Base-by-base conservation (phyloP, 2,113 vertebrate species). In the Oenanthe oenanthe region DNA sequence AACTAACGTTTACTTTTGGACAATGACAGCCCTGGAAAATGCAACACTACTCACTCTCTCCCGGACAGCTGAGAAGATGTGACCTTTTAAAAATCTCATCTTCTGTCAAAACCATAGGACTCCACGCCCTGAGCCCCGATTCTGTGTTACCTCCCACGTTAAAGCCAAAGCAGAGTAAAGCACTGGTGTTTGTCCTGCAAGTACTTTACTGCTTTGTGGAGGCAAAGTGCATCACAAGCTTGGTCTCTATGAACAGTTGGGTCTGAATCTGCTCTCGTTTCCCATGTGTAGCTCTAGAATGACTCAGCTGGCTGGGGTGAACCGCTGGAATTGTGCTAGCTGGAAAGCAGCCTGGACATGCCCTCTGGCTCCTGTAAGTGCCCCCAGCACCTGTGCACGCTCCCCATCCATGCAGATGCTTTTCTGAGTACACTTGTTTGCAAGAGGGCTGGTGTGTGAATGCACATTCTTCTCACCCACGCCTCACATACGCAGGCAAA, bases 401-500 rank as follows among this genome's bases (percentile, higher is more conserved):
- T 71, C 73, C 6, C 0, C 12, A 3, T 48, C 84, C 73, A 0
- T 40, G 58, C 21, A 45, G 77, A 26, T 40, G 68, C 45, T 74
- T 71, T 56, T 70, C 75, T 12, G 6, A 60, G 50, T n/a, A 4
- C 18, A 3, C 76, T 92, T 60, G 76, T 92, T 72, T 83, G 92
- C 81, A 53, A 56, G 71, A 7, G 2, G 63, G 45, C 76, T 61
- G 76, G 19, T 14, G 73, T 60, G 21, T 72, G 75, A 90, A 67
- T 38, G 76, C 85, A 31, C 62, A 9, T 84, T 88, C 90, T 93
- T 66, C 68, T 95, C 72, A 42, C 54, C 61, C 66, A 1, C 53
- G 61, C 73, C 83, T 80, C 93, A 53, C 77, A 38, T 82, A 43
- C 34, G 42, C 92, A 79, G 95, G 78, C 88, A 95, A 87, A 95